Evolutionary conservation across 2,888 invertebrate genomes (phyloP), one percentile per base, ranked within the genome.

Genomic region (Pherbina coryleti): DNA sequence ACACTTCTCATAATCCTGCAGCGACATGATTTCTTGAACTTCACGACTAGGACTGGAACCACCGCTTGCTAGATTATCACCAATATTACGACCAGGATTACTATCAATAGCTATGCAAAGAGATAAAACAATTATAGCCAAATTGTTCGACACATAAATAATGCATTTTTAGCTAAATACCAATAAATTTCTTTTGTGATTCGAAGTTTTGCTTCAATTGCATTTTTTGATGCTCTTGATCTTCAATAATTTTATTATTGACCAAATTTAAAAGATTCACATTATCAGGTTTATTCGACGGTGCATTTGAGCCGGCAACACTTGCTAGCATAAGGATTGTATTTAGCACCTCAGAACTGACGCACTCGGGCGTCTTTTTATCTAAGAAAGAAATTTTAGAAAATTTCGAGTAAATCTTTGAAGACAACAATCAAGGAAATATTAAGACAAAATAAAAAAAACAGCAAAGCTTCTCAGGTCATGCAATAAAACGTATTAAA

Each of bases 11-110:
- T 83, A 84, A n/a, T 92, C 92, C 82, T 93, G 93, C 62, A 94
- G 92, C 5, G 94, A 93, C 88, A 97, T 91, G 82, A 97, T 97
- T 90, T 97, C 95, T 87, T 96, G 94, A 28, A 97, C 97, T 90
- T 97, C 97, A 28, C 96, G 92, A 84, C 96, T 96, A 5, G 97
- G 96, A 88, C 96, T 96, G 79, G 96, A 96, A 17, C 95, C 95
- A n/a, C 94, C 95, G 73, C 96, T 96, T 1, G 94, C 93, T 82
- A 92, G 78, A 73, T 87, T 87, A 34, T 88, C 88, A 3, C 82
- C 82, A 22, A 84, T 82, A 81, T 83, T 86, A 8, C 88, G 85
- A 31, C 84, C 85, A 17, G 86, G 84, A 82, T 87, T 87, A 51
- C 83, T 84, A 75, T 88, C 87, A 67, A 87, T 88, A 7, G 87